Conservation (phyloP, 2,888 invertebrate genomes). For the Pammene aurita region DNA sequence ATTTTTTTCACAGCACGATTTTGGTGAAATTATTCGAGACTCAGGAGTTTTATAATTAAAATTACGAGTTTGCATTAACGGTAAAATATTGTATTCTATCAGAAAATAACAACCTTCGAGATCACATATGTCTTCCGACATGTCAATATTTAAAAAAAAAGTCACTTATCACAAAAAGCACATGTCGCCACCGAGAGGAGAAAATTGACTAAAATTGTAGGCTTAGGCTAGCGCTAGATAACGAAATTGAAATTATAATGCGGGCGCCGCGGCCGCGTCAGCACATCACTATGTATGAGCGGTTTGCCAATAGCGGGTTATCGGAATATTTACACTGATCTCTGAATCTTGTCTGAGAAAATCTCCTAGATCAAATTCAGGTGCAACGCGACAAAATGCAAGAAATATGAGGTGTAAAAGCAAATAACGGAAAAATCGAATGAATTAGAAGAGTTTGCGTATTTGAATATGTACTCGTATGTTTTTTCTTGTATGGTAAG, state of each 20-base stretch:
- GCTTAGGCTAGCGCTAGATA: slow-evolving; percentile 57
- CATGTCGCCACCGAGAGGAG: slow-evolving; percentile 39
- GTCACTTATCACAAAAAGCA: slow-evolving; percentile 19
- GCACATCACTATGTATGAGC: slow-evolving; percentile 66
- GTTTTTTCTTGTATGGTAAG: no score
- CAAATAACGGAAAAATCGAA: neutral
- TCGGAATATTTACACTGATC: slow-evolving; percentile 11
- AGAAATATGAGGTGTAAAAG: neutral
- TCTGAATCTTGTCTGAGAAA: neutral
- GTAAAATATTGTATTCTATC: neutral
- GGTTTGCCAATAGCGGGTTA: slow-evolving; percentile 22
- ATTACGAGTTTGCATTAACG: no score
- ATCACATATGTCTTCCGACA: slow-evolving; percentile 42
- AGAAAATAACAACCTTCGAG: slow-evolving; percentile 43
- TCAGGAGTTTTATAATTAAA: no score
- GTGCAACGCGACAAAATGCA: neutral
- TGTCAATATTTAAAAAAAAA: neutral
- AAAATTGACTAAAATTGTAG: slow-evolving; percentile 47
- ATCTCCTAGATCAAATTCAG: neutral
- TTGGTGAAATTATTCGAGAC: no score
- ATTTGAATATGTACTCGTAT: no score
- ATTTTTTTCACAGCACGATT: no score
- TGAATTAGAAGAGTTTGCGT: no score
- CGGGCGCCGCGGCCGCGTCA: slow-evolving; percentile 52
- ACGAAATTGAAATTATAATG: slow-evolving; percentile 74